Evolutionary conservation across 2,797 vertebrate genomes (phyloP).

Genomic region (Bradypodion ventrale): DNA sequence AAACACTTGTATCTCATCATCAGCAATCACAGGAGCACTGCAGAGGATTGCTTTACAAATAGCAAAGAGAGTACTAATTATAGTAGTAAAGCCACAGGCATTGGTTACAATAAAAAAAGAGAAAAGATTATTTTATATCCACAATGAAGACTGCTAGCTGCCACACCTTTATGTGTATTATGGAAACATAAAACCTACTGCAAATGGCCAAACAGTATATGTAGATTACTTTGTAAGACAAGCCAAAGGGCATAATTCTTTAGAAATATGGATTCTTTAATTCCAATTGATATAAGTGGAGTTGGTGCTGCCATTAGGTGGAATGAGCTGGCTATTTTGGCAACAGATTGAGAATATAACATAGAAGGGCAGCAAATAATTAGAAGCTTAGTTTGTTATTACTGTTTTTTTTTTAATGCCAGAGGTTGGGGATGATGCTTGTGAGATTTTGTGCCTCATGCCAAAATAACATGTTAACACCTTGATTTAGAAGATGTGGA

Average conservation of each 20-base stretch:
- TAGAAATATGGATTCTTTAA: constrained; percentile 22
- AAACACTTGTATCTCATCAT: constrained; percentile 32
- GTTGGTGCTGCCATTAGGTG: background rate
- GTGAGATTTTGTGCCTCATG: background rate
- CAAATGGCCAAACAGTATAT: constrained; percentile 18
- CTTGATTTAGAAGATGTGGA: background rate
- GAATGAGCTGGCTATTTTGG: background rate
- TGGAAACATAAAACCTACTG: background rate
- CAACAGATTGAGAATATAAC: background rate
- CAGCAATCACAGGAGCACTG: constrained; percentile 35
- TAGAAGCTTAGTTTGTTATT: background rate
- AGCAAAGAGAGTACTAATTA: background rate
- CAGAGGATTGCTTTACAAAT: constrained; percentile 39
- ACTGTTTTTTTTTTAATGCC: background rate
- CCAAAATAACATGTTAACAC: background rate
- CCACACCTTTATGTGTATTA: constrained; percentile 19
- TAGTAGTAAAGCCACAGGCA: constrained; percentile 35
- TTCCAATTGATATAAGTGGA: background rate
- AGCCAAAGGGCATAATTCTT: background rate
- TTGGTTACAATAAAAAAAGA: constrained; percentile 20
- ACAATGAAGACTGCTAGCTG: constrained; percentile 32
- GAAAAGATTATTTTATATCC: background rate
- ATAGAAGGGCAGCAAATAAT: background rate
- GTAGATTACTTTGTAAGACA: background rate
- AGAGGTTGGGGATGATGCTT: background rate